Percentiles rank a stretch among this genome's conserved stretches.
These are phyloP conservation scores for Neostethus bicornis DNA, from an alignment of 2,797 vertebrate genomes.

Conservation along the genomic window DNA sequence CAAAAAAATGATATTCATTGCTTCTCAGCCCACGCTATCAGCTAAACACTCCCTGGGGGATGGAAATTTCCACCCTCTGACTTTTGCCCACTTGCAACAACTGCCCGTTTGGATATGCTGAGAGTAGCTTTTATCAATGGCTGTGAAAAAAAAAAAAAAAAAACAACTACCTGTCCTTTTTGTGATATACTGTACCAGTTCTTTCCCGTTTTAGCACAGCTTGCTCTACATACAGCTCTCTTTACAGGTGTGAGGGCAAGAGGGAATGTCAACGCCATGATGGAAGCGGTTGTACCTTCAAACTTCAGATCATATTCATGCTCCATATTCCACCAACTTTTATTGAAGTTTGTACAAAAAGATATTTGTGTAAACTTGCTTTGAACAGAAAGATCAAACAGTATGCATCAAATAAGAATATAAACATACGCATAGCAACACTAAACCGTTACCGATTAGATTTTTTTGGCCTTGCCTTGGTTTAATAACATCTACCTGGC, in stretches of 20 bases:
- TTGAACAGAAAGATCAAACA: not conserved
- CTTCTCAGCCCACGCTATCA: slow-evolving; percentile 91
- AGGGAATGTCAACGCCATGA: slow-evolving; percentile 6
- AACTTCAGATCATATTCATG: slow-evolving; percentile 1
- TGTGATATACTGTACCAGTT: slow-evolving; percentile 46
- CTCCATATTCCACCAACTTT: not conserved
- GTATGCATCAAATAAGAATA: not conserved
- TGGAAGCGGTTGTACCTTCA: slow-evolving; percentile 16
- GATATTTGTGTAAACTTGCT: not conserved
- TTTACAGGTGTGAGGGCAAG: not conserved
- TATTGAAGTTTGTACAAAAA: not conserved
- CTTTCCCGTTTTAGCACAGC: slow-evolving; percentile 15
- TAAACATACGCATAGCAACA: not conserved
- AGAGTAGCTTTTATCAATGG: slow-evolving; percentile 73
- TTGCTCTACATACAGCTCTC: slow-evolving; percentile 4
- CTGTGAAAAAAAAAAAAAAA: slow-evolving; percentile 78
- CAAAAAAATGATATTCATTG: slow-evolving; percentile 90
- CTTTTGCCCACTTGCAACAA: slow-evolving; percentile 48
- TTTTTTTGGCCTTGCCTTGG: slow-evolving; percentile 28
- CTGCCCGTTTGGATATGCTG: slow-evolving; percentile 70
- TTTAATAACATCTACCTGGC: slow-evolving; percentile 64
- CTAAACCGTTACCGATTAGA: not conserved
- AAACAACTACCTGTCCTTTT: slow-evolving; percentile 69
- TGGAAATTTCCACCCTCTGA: slow-evolving; percentile 77
- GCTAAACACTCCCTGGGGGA: slow-evolving; percentile 83